A percentile compares a stretch with the other conserved stretches of the same genome.
These are phyloP conservation scores for Diogma glabrata DNA, from an alignment of 2,888 invertebrate genomes.

Conservation along the genomic window DNA sequence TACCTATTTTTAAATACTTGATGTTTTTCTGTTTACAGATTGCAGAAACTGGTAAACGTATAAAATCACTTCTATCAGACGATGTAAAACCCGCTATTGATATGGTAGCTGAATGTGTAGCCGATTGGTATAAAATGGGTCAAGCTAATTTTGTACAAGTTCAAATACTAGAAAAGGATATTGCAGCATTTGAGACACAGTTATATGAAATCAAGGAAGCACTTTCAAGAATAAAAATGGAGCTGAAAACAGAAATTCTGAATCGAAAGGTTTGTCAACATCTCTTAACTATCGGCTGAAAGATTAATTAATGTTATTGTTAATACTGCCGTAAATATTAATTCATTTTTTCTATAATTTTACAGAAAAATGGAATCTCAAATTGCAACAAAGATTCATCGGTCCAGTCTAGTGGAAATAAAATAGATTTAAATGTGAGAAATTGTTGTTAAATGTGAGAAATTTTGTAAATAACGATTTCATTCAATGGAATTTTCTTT, in stretches of 20 bases:
- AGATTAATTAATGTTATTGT: too few relatives aligned
- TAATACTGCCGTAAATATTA: too few relatives aligned
- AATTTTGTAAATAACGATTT: too few relatives aligned
- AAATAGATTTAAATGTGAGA: too few relatives aligned
- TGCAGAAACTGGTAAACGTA: conserved; percentile 64
- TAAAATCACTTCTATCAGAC: conserved; percentile 53
- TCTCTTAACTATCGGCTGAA: too few relatives aligned
- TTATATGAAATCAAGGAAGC: conserved; percentile 30
- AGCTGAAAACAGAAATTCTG: conserved; percentile 27
- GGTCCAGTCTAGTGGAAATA: too few relatives aligned
- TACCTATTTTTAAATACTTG: too few relatives aligned
- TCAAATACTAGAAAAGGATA: conserved; percentile 61
- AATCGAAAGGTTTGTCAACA: too few relatives aligned
- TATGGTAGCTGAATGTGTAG: conserved; percentile 63
- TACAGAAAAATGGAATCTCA: too few relatives aligned
- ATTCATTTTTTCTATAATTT: too few relatives aligned
- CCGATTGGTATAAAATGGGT: conserved; percentile 83
- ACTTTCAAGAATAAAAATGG: conserved; percentile 29
- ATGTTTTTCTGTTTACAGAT: conserved; percentile 41
- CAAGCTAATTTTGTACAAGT: conserved; percentile 76
- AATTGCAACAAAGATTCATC: too few relatives aligned
- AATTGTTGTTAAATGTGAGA: too few relatives aligned
- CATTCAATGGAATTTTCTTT: conserved; percentile 1
- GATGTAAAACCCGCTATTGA: conserved; percentile 63
- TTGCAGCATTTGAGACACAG: conserved; percentile 23